A percentile compares a stretch with the other conserved stretches of the same genome.
These are phyloP conservation scores for Takifugu flavidus DNA, from an alignment of 2,113 vertebrate genomes.

Conservation along the genomic window DNA sequence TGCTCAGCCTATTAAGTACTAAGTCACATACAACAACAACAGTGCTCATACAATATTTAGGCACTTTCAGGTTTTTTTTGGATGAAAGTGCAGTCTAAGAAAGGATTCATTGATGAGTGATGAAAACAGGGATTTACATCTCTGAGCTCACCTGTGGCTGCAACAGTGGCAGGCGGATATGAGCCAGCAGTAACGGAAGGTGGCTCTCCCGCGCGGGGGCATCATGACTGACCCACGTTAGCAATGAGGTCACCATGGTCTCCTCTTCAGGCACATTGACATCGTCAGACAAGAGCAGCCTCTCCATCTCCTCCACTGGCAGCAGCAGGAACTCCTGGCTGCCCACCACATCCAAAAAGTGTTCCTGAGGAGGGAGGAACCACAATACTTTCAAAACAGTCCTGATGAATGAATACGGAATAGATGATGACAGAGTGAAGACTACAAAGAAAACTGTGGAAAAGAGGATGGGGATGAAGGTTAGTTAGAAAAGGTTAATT, in stretches of 20 bases:
- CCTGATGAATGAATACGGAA: conserved; percentile 28
- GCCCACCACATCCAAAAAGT: conserved; percentile 94
- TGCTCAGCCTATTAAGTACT: too few relatives aligned
- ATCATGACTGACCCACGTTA: conserved; percentile 91
- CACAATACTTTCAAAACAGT: neutral
- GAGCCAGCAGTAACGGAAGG: conserved; percentile 85
- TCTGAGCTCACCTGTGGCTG: conserved; percentile 85
- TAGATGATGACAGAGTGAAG: conserved; percentile 16
- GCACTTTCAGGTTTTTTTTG: too few relatives aligned
- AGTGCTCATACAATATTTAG: too few relatives aligned
- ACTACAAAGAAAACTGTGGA: conserved; percentile 9
- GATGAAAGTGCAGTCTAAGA: too few relatives aligned
- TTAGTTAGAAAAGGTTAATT: neutral
- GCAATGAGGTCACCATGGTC: conserved; percentile 88
- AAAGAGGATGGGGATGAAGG: conserved; percentile 1
- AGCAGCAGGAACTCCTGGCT: conserved; percentile 95
- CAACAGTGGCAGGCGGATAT: conserved; percentile 91
- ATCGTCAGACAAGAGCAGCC: conserved; percentile 92
- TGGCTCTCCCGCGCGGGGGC: conserved; percentile 78
- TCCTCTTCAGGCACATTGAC: conserved; percentile 96
- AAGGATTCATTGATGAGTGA: too few relatives aligned
- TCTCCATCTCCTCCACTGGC: conserved; percentile 88
- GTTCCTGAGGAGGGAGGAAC: conserved; percentile 75
- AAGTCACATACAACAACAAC: too few relatives aligned
- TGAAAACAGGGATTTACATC: too few relatives aligned